Percentiles rank a stretch among this genome's conserved stretches.
Conservation (phyloP, 92 coral and sea anemone genomes). For the Paramuricea clavata region DNA sequence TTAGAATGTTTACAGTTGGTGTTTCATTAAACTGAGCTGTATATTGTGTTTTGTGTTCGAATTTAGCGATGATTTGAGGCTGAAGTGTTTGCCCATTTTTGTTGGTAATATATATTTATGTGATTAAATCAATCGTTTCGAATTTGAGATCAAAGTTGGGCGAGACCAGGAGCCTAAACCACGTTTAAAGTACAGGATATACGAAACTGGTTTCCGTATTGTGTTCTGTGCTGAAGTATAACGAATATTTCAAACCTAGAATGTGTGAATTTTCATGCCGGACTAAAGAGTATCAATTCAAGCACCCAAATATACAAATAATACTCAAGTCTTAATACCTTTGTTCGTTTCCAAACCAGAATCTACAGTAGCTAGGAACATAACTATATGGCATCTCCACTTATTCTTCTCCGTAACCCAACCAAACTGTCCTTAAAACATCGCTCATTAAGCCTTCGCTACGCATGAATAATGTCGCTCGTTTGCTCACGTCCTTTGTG, state of each 20-base stretch:
- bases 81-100: no score
- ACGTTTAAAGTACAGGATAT: not conserved
- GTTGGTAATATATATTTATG: no score
- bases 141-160: not conserved
- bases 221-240: not conserved
- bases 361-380: conserved; percentile 18
- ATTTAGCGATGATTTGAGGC: no score
- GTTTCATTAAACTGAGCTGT: no score
- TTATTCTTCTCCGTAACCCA: not conserved
- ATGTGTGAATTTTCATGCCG: not conserved
- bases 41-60: no score
- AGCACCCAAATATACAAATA: not conserved
- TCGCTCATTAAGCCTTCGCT: not conserved
- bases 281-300: not conserved
- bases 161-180: not conserved
- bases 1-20: no score
- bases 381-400: conserved; percentile 15
- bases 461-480: conserved; percentile 13
- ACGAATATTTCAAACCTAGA: no score
- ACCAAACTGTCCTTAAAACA: not conserved
- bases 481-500: not conserved
- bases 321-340: not conserved
- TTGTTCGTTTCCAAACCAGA: not conserved
- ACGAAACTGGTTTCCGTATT: not conserved
- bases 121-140: not conserved